Evolutionary conservation across 2,113 vertebrate species (phyloP).

Genomic region (Nibea coibor): DNA sequence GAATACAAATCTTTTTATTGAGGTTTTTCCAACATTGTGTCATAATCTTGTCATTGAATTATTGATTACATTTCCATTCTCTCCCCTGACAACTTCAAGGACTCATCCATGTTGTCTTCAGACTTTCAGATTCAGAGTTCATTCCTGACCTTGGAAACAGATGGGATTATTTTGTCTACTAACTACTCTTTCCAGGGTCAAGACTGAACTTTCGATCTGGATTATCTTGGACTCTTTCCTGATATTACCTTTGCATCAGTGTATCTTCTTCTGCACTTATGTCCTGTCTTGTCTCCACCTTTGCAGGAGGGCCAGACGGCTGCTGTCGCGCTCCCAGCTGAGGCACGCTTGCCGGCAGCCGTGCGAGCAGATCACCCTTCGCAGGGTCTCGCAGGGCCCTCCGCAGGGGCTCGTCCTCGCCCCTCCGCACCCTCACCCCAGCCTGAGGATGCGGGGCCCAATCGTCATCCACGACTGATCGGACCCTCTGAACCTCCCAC

Average conservation of each 20-base stretch:
- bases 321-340: constrained; percentile 86
- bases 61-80: too few relatives aligned
- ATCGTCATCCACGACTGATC: constrained; percentile 87
- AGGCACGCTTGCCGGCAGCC: constrained; percentile 86
- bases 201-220: neutral
- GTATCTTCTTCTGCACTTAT: constrained; percentile 56
- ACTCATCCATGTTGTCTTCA: neutral
- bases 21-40: too few relatives aligned
- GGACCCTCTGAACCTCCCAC: neutral
- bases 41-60: too few relatives aligned
- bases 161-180: neutral
- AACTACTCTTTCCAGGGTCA: neutral
- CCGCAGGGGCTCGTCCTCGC: constrained; percentile 81
- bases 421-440: constrained; percentile 85
- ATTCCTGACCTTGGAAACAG: neutral
- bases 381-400: constrained; percentile 79
- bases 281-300: constrained; percentile 43
- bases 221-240: neutral
- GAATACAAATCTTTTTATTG: neutral
- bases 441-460: constrained; percentile 87
- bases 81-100: neutral
- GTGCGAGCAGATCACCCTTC: constrained; percentile 85
- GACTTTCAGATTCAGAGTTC: neutral
- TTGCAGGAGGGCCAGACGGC: constrained; percentile 83
- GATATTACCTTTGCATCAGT: neutral